Base-by-base conservation (phyloP, 2,888 invertebrate species). In the Orthonevra nobilis region DNA sequence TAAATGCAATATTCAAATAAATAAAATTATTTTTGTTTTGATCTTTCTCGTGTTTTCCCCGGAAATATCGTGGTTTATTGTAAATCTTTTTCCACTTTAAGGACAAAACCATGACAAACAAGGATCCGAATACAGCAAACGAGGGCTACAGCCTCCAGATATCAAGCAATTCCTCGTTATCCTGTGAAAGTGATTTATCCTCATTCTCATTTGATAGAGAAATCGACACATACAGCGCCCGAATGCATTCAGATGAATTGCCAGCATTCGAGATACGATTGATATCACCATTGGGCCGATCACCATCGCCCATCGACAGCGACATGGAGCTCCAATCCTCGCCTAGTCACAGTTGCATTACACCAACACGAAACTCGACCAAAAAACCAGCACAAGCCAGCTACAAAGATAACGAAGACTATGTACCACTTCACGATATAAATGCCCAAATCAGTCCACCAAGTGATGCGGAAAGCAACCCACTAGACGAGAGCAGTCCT, bases 401-500 rank as follows among this genome's bases (percentile, higher is more conserved):
- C 26, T 70, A 42, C 28, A 79, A 54, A 68, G 81, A 32, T 64
- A 77, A 86, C 52, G 83, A 85, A 0, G 86, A 88, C 20, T 87
- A 83, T 48, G 85, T 88, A 14, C 82, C 88, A 0, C 81, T 88
- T 32, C 85, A 86, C 12, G 88, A 88, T 56, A 87, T 88, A 26
- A 86, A 88, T 74, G 86, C 87, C 1, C 86, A 87, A 64, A 88
- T 88, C 4, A 86, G 85, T 77, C 86, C 86, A 14, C 87, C 86
- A 3, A 84, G 81, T 56, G 85, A 85, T 20, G 56, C 56, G 2
- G 81, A 70, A 23, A 79, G 81, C 32, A 64, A 70, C 9, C 70
- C 64, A 9, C 42, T 64, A 3, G 50, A 52, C 2, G 44, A 84
- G 2, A 44, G 60, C 10, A 85, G 81, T 68, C 83, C 81, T 14